Conservation (phyloP, 1,140 invertebrate genomes). For the Dermatophagoides farinae region DNA sequence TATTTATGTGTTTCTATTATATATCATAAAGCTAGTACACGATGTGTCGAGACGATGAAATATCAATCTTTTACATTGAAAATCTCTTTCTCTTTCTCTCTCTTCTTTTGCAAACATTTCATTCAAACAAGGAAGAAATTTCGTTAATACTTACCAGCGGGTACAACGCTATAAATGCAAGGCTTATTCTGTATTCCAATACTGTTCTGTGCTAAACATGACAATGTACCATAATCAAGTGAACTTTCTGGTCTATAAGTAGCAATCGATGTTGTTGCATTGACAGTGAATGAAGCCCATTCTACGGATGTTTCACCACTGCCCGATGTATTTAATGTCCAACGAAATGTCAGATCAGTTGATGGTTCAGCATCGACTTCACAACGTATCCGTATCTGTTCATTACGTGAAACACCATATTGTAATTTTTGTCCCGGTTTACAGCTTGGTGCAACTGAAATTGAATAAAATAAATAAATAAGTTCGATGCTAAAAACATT, state of each 20-base stretch:
- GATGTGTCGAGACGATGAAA: neutral
- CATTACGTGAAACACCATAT: constrained; percentile 53
- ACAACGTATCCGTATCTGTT: constrained; percentile 58
- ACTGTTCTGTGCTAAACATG: constrained; percentile 22
- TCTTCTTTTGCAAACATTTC: neutral
- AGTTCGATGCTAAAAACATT: too few species aligned
- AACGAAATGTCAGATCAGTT: constrained; percentile 19
- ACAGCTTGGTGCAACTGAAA: constrained; percentile 37
- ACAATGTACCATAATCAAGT: constrained; percentile 21
- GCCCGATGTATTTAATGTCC: constrained; percentile 29
- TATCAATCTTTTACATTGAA: neutral
- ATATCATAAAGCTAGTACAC: too few species aligned
- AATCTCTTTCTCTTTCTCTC: neutral
- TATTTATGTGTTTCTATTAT: neutral
- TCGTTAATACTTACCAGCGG: constrained; percentile 18
- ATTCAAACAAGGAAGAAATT: neutral
- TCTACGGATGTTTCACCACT: constrained; percentile 31
- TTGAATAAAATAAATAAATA: neutral
- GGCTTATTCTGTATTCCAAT: constrained; percentile 21
- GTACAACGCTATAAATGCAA: constrained; percentile 22
- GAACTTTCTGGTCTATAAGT: constrained; percentile 18
- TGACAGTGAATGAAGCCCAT: constrained; percentile 30
- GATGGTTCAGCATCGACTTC: constrained; percentile 62
- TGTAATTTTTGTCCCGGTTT: constrained; percentile 41
- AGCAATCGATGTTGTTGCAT: constrained; percentile 17